Base-by-base conservation (phyloP, 1,140 invertebrate species). In the Hyposmocoma kahamanoa region DNA sequence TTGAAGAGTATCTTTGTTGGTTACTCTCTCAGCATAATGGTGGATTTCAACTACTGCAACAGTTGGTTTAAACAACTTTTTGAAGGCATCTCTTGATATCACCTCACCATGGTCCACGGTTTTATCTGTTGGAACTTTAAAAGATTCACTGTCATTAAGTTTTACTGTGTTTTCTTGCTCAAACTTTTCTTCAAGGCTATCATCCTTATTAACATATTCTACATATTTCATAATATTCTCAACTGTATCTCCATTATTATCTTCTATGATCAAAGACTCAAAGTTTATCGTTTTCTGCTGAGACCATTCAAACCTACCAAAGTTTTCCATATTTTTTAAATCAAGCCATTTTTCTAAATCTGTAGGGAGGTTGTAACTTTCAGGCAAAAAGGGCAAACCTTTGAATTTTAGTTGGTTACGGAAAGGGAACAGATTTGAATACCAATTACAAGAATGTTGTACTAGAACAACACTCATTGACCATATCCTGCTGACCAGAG, bases 401-500 rank as follows among this genome's bases (percentile, higher is more conserved):
- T 88, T 67, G 10, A 53, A 30, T 62, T 86, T 65, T 8, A 90
- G 77, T 42, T 62, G 56, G 42, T 77, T 45, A 42, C 81, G 32
- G 57, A 70, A 88, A 22, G 61, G 55, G 47, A 85, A 75, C 21
- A 91, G 57, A 38, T 66, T 63, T 11, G 73, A 62, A 54, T 90
- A 90, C 89, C 88, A 90, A 18, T 66, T 68, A 50, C 87, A 88
- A 18, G 81, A 71, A 58, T 85, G 86, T 52, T 82, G 77, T 4
- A 89, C 53, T 26, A 89, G 55, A 21, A 88, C 61, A 47, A 78
- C 71, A 5, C 84, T 81, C 42, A 89, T 67, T 8, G 87, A 89
- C 90, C 89, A 90, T 56, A 90, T 82, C 63, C 89, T 82, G 44
- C 88, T 84, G 10, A 90, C 56, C 30, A 88, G 68, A 9, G 87